Evolutionary conservation across 2,888 invertebrate genomes (phyloP), one percentile per base, ranked within the genome.

Genomic region (Ceraclea dissimilis): DNA sequence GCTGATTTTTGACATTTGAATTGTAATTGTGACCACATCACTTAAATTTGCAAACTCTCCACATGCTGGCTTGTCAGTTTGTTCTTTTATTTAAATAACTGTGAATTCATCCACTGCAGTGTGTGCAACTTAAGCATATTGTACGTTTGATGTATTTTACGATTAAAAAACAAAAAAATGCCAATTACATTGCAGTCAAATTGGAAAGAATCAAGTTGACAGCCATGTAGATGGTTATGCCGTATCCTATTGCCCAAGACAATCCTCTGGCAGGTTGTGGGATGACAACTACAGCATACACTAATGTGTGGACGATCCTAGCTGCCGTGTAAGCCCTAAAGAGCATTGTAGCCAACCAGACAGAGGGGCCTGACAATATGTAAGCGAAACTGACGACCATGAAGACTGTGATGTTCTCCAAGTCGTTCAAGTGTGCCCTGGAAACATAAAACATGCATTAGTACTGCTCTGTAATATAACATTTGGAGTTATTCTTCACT

Each of bases 361-460:
- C 66, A 51, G 69, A 67, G 0, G 86, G 85, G 61, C 76, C 72
- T 0, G 80, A 82, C 57, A 78, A 67, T 6, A 82, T 68, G 66
- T 81, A 86, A 5, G 81, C 68, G 26, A 80, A 67, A 16, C 78
- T 78, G 61, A 80, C 71, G 2, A 79, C 65, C 34, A 83, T 71
- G 67, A 83, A 86, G 1, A 80, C 72, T 10, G 80, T 69, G 58
- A 86, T 83, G 69, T 84, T 86, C 68, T 86, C 85, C 68, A 86
- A 67, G 66, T 86, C 86, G 65, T 86, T 86, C 65, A 78, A 74
- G 67, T 86, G 84, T 2, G 83, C 84, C 64, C 85, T 84, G 68
- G 19, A 56, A n/a, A 54, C 5, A 18, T 47, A 47, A 47, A 47
- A 18, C 2, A 17, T 16, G 17, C n/a, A 33, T 34, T 18, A 26